Evolutionary conservation across 2,113 vertebrate genomes (phyloP).

Genomic region (Saguinus midas): DNA sequence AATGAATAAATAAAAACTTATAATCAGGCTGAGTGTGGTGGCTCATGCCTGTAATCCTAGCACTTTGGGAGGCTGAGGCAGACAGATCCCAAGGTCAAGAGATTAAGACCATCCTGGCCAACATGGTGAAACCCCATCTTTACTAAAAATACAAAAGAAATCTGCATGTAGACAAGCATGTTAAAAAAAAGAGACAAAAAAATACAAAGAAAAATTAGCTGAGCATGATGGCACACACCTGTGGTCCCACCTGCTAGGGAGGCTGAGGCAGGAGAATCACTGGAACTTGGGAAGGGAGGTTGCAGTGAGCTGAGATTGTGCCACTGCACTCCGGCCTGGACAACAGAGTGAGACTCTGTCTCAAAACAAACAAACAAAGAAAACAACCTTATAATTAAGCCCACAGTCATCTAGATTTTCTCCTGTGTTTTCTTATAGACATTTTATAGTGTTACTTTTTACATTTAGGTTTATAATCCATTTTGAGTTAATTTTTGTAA

Average conservation of each 20-base stretch:
- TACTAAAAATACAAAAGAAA: too few species aligned
- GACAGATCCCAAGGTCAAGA: too few species aligned
- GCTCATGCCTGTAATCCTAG: too few species aligned
- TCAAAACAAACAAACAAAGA: neutral
- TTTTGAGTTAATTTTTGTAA: neutral
- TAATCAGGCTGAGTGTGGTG: too few species aligned
- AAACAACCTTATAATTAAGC: neutral
- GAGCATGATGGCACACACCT: neutral
- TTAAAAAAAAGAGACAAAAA: neutral
- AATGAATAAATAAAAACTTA: too few species aligned
- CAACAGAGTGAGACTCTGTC: neutral
- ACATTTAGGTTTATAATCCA: neutral
- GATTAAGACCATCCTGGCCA: too few species aligned
- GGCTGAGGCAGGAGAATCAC: neutral
- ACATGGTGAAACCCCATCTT: too few species aligned
- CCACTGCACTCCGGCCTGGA: neutral
- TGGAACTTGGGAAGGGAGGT: neutral
- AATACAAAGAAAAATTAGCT: neutral
- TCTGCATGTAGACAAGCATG: too few species aligned
- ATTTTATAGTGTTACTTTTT: neutral
- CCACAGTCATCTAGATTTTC: neutral
- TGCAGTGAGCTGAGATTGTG: neutral
- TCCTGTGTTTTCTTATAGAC: neutral
- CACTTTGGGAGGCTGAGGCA: too few species aligned
- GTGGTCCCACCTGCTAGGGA: neutral